Evolutionary conservation across 2,888 invertebrate species (phyloP), one percentile per base, ranked within the genome.

Genomic region (Actias luna): DNA sequence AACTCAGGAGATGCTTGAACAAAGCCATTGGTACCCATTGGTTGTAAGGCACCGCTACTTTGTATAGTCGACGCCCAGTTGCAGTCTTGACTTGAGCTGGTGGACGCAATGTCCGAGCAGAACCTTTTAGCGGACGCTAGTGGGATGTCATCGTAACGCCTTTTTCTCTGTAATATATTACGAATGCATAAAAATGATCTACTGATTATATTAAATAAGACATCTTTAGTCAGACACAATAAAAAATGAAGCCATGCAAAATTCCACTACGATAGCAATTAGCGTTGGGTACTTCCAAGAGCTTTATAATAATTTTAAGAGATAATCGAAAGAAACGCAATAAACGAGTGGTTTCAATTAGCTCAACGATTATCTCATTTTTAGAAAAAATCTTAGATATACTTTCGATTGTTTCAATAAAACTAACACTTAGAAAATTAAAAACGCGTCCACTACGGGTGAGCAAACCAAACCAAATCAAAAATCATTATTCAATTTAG

Each of bases 121-220:
- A 90, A 88, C 69, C 83, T 88, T 77, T 92, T 92, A 0, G 79
- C 77, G 61, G 86, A 88, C 5, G 86, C 82, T 50, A 80, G 80
- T 0, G 84, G 79, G 0, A 85, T 83, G 42, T 90, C 90, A 42
- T 90, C 90, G 64, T 80, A 84, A 0, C 88, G 85, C 62, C 92
- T 82, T 67, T 92, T 92, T 64, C 90, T 85, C 91, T 92, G 82
- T 39, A 69, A 65, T 22, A 50, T 12, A 50, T 12, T 10, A 3
- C 10, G 2, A 12, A 50, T 50, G 25, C 25, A 50, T 25, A 10
- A 22, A 22, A 46, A 46, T 46, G 2, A 42, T 18, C 5, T n/a
- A 39, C 3, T 39, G 39, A n/a, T 39, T n/a, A 42, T 5, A 36
- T 36, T 1, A 16, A 0, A 2, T 12, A 36, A 12, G 36, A 36